Evolutionary conservation across 1,140 invertebrate genomes (phyloP).

Genomic region (Atta colombica): DNA sequence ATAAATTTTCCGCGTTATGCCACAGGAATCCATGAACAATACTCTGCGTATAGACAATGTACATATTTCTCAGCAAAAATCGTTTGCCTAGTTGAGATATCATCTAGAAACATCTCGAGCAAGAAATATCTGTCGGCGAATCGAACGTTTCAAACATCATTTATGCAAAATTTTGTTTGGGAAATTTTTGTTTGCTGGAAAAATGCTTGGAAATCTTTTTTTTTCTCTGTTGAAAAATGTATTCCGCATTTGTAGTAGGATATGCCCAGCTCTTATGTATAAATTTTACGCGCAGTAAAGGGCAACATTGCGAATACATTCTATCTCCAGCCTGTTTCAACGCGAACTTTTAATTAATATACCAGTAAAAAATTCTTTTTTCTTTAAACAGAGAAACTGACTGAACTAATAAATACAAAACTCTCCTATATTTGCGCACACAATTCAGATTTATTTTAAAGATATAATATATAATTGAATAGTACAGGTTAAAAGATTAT

Average conservation of each 20-base stretch:
- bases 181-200: slow-evolving; percentile 16
- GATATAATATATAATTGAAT: neutral
- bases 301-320: neutral
- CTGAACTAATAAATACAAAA: neutral
- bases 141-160: neutral
- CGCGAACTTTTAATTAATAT: slow-evolving; percentile 37
- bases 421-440: neutral
- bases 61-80: slow-evolving; percentile 53
- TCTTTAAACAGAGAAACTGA: neutral
- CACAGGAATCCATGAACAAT: neutral
- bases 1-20: slow-evolving; percentile 18
- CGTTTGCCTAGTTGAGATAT: neutral
- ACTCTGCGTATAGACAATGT: slow-evolving; percentile 27
- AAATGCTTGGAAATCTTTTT: neutral
- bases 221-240: slow-evolving; percentile 6
- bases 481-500: neutral
- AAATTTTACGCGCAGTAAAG: neutral
- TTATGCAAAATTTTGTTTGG: slow-evolving; percentile 21
- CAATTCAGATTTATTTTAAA: neutral
- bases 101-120: neutral
- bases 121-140: slow-evolving; percentile 2
- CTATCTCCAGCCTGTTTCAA: neutral
- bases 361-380: neutral
- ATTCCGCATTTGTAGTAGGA: neutral
- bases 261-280: neutral